Conservation (phyloP, 2,797 vertebrate genomes). For the Agapornis canus region DNA sequence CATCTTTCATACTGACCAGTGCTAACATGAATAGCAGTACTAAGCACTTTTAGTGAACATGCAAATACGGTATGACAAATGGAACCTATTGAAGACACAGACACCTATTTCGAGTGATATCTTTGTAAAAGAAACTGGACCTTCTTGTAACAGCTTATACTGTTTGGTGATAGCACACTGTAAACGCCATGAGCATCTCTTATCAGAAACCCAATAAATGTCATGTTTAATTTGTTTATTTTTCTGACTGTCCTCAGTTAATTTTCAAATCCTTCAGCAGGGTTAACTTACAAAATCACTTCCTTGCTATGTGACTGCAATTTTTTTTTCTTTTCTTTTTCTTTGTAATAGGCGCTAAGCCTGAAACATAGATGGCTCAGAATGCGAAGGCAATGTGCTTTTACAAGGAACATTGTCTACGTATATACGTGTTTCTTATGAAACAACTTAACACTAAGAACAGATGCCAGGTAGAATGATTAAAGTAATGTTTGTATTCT, state of each 20-base stretch:
- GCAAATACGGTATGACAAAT: not conserved
- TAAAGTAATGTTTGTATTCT: not conserved
- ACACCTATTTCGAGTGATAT: not conserved
- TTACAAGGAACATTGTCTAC: not conserved
- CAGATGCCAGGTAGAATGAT: not conserved
- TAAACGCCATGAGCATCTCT: not conserved
- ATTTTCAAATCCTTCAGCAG: not conserved
- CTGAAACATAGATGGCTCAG: not conserved
- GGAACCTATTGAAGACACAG: not conserved
- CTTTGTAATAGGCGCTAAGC: not conserved
- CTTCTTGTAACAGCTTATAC: not conserved
- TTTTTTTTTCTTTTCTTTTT: accelerated
- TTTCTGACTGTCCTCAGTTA: not conserved
- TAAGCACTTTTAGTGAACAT: not conserved
- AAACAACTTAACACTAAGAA: not conserved
- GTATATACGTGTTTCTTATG: not conserved
- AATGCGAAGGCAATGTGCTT: not conserved
- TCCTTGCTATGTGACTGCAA: not conserved
- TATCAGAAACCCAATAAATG: not conserved
- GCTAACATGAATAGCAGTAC: not conserved
- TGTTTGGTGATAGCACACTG: not conserved
- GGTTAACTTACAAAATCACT: not conserved
- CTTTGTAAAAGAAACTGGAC: not conserved
- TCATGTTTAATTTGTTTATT: not conserved
- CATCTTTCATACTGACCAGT: not conserved